Conservation (phyloP, 1,140 invertebrate genomes). For the Trachymyrmex septentrionalis region DNA sequence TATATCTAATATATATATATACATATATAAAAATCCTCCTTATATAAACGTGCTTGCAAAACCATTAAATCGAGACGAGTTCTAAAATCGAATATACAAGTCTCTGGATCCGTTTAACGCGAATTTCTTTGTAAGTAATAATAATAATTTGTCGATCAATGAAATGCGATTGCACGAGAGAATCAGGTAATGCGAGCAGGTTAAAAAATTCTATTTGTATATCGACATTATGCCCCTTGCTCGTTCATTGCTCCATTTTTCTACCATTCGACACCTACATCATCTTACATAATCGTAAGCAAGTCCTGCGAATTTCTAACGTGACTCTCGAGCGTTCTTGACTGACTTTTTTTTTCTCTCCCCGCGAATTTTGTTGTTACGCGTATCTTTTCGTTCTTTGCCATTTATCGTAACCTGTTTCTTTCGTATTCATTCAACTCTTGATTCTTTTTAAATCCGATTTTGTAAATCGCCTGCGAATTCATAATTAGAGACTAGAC, state of each 20-base stretch:
- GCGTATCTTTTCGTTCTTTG: not conserved
- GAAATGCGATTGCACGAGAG: slow-evolving; percentile 73
- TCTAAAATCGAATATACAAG: slow-evolving; percentile 69
- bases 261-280: not conserved
- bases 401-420: too few species aligned
- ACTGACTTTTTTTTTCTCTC: not conserved
- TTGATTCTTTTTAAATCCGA: not conserved
- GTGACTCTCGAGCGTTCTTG: slow-evolving; percentile 11
- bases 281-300: not conserved
- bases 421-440: not conserved
- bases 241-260: not conserved
- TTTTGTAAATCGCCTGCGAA: not conserved
- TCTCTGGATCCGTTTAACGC: slow-evolving; percentile 27
- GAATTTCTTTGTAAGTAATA: slow-evolving; percentile 34
- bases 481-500: not conserved
- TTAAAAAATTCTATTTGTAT: slow-evolving; percentile 76
- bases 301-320: not conserved
- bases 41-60: slow-evolving; percentile 20
- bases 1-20: slow-evolving; percentile 28
- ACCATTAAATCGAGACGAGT: slow-evolving; percentile 13
- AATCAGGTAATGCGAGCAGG: slow-evolving; percentile 75
- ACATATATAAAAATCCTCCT: not conserved
- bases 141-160: slow-evolving; percentile 48
- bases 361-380: slow-evolving; percentile 51
- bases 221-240: slow-evolving; percentile 52